Evolutionary conservation across 1,140 invertebrate genomes (phyloP).

Genomic region (Cepaea nemoralis): DNA sequence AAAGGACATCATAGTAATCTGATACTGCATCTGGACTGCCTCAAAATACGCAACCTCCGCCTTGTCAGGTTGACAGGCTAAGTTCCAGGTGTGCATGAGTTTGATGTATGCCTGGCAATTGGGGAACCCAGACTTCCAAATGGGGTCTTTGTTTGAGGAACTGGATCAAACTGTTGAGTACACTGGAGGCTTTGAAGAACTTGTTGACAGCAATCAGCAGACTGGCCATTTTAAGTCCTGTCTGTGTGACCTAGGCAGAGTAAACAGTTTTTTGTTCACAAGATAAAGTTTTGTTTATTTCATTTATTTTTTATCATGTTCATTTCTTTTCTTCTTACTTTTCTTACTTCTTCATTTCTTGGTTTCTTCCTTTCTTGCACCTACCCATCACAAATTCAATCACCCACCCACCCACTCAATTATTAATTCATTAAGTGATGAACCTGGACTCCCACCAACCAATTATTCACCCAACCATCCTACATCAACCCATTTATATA

Average conservation of each 20-base stretch:
- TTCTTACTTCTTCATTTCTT: no score
- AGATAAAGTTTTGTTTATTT: no score
- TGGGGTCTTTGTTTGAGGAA: constrained; percentile 60
- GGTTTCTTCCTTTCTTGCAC: no score
- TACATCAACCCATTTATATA: no score
- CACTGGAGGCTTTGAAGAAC: constrained; percentile 56
- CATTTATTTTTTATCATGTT: no score
- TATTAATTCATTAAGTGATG: no score
- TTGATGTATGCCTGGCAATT: constrained; percentile 62
- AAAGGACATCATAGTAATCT: constrained; percentile 68
- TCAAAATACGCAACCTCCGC: constrained; percentile 58
- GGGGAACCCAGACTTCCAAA: constrained; percentile 57
- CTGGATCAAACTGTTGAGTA: constrained; percentile 53
- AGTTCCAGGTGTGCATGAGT: constrained; percentile 64
- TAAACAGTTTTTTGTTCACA: no score
- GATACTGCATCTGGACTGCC: constrained; percentile 57
- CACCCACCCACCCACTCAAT: no score
- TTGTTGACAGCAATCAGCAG: constrained; percentile 60
- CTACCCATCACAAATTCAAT: no score
- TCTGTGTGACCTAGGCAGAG: constrained; percentile 43
- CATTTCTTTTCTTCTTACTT: no score
- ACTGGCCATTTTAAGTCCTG: constrained; percentile 59
- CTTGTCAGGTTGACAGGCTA: constrained; percentile 57
- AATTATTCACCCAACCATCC: no score
- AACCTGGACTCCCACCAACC: no score